Evolutionary conservation across 2,888 invertebrate species (phyloP), one percentile per base, ranked within the genome.

Genomic region (Aromia moschata): DNA sequence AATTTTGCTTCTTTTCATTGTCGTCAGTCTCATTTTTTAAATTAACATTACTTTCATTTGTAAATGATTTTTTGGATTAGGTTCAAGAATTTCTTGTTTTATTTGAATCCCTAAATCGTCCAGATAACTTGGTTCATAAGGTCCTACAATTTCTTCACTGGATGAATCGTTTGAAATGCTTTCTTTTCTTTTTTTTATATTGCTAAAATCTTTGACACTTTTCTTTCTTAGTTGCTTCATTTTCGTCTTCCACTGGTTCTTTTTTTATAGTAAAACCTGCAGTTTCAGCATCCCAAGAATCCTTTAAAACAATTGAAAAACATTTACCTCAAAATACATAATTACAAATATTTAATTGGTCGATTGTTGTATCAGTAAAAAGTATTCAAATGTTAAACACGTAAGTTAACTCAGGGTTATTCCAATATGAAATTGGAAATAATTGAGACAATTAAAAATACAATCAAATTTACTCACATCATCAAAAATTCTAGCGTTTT

Each of bases 401-500:
- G n/a, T n/a, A n/a, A n/a, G n/a, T n/a, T n/a, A n/a, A n/a, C n/a
- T n/a, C n/a, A n/a, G n/a, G n/a, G n/a, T n/a, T n/a, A n/a, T n/a
- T n/a, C n/a, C n/a, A n/a, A n/a, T n/a, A n/a, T n/a, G n/a, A n/a
- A n/a, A n/a, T n/a, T n/a, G n/a, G n/a, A n/a, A n/a, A n/a, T n/a
- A n/a, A n/a, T n/a, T n/a, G n/a, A n/a, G n/a, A n/a, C n/a, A n/a
- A n/a, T n/a, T n/a, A n/a, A n/a, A n/a, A n/a, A n/a, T n/a, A n/a
- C n/a, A n/a, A n/a, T n/a, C n/a, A n/a, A n/a, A n/a, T n/a, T n/a
- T n/a, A 62, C 68, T 60, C 64, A 76, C 76, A 46, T 77, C 76
- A 43, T 76, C 77, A 62, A 78, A 78, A 49, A 77, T 78, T 52
- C 70, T 68, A 0, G 78, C 78, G 57, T 75, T 67, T 65, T 68